phyloP scores from a whole-genome alignment of 1,140 invertebrate genomes.

The Dufourea novaeangliae region DNA sequence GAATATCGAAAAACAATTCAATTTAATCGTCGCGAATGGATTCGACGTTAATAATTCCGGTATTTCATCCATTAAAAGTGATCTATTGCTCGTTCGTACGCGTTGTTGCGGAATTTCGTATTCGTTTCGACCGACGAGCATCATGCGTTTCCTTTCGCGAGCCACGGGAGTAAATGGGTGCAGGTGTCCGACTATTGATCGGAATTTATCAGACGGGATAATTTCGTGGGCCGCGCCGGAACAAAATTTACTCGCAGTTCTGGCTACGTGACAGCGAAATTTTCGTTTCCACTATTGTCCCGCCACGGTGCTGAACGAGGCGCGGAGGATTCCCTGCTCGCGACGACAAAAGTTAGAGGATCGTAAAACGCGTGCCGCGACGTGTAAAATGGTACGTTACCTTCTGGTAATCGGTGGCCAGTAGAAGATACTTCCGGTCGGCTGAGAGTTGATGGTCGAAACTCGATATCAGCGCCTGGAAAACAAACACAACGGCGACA shows the following conservation, averaged over 20 bases:
- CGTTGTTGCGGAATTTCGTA: neutral
- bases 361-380: neutral
- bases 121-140: neutral
- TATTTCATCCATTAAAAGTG: too few species aligned
- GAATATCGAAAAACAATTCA: neutral
- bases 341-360: constrained; percentile 1
- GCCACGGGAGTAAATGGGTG: neutral
- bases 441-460: constrained; percentile 82
- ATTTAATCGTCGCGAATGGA: neutral
- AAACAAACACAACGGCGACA: constrained; percentile 5
- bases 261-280: neutral
- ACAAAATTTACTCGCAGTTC: constrained; percentile 31
- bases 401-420: constrained; percentile 83
- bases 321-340: neutral
- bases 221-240: constrained; percentile 26
- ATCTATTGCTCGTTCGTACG: neutral
- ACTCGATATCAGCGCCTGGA: constrained; percentile 76
- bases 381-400: constrained; percentile 71
- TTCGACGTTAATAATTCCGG: too few species aligned
- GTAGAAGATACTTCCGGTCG: constrained; percentile 81
- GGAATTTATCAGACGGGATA: constrained; percentile 24
- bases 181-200: constrained; percentile 45
- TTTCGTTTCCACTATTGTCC: neutral
- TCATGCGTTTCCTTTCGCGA: neutral
- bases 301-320: too few species aligned